Evolutionary conservation across 2,888 invertebrate genomes (phyloP).

Genomic region (Pollenia angustigena): DNA sequence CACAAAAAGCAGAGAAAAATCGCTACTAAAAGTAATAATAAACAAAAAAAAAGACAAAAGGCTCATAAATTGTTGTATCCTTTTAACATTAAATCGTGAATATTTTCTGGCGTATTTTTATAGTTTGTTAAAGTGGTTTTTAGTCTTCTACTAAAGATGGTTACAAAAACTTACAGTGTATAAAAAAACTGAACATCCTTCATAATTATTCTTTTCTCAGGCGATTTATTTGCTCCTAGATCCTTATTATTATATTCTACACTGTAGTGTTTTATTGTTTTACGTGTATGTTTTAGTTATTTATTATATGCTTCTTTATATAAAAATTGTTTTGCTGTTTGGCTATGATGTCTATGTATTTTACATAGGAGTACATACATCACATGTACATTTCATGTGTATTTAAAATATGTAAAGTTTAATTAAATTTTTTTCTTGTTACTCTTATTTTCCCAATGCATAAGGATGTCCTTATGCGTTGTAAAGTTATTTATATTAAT

Average conservation of each 20-base stretch:
- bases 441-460: constrained; percentile 23
- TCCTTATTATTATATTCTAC: no score
- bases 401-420: constrained; percentile 57
- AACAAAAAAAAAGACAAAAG: constrained; percentile 76
- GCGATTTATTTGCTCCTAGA: no score
- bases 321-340: constrained; percentile 1
- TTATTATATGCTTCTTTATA: constrained; percentile 59
- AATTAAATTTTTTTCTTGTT: constrained; percentile 62
- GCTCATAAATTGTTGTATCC: constrained; percentile 78
- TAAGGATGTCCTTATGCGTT: constrained; percentile 54
- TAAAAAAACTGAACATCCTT: no score
- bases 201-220: no score
- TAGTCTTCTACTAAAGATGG: no score
- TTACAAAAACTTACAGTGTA: no score
- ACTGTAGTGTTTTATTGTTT: constrained; percentile 47
- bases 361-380: neutral
- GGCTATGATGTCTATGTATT: neutral
- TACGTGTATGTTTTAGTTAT: constrained; percentile 70
- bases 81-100: constrained; percentile 51
- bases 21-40: constrained; percentile 14
- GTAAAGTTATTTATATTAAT: constrained; percentile 61
- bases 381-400: neutral
- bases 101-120: constrained; percentile 17
- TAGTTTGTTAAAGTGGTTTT: constrained; percentile 1
- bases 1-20: constrained; percentile 29